Conservation (phyloP, 2,797 vertebrate genomes). For the Sebastes oblongus region DNA sequence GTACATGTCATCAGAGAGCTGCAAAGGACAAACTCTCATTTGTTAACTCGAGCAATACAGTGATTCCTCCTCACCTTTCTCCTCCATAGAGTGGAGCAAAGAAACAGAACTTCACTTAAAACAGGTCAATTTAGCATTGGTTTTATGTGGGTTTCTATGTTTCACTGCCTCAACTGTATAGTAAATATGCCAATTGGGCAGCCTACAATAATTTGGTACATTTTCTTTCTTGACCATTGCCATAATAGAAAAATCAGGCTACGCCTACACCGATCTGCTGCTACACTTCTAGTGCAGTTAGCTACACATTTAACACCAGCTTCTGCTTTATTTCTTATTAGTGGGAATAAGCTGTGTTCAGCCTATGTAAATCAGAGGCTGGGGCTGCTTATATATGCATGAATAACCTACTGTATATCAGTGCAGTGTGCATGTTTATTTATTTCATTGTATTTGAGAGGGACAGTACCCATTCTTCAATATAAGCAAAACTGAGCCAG, state of each 20-base stretch:
- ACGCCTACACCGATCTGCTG: conserved; percentile 24
- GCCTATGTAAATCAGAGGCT: background rate
- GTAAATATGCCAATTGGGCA: background rate
- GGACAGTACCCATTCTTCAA: background rate
- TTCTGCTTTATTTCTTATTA: conserved; percentile 46
- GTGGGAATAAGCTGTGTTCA: conserved; percentile 10
- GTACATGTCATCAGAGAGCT: background rate
- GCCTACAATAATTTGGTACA: background rate
- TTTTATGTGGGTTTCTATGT: background rate
- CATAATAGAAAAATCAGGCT: background rate
- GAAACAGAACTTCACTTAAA: background rate
- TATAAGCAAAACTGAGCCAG: background rate
- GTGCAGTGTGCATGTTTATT: background rate
- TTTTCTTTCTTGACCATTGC: conserved; percentile 1
- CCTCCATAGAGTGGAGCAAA: background rate
- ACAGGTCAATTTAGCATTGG: background rate
- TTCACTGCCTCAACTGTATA: background rate
- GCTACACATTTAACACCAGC: conserved; percentile 25
- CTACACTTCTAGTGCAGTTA: conserved; percentile 13
- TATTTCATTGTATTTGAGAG: background rate
- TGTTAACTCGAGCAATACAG: background rate
- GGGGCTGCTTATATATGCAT: background rate
- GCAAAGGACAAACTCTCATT: background rate
- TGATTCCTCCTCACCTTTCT: background rate
- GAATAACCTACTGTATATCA: background rate